These are phyloP conservation scores for Periophthalmus magnuspinnatus DNA, from an alignment of 2,797 vertebrate species.

Conservation along the genomic window DNA sequence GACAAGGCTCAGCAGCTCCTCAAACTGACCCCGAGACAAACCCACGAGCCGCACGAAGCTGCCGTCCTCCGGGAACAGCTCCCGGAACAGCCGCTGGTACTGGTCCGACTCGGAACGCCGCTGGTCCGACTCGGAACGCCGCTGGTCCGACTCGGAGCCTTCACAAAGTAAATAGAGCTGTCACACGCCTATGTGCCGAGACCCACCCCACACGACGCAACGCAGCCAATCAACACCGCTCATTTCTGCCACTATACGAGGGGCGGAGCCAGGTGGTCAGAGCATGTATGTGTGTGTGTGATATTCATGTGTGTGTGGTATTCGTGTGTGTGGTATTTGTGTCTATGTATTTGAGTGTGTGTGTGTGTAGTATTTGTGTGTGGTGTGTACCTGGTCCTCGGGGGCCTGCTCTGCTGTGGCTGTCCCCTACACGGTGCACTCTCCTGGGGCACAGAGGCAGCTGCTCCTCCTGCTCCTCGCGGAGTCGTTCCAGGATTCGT, in stretches of 20 bases:
- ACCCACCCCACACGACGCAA: neutral
- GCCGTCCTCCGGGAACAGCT: neutral
- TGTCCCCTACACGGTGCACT: neutral
- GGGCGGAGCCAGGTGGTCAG: no score
- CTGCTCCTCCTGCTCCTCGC: neutral
- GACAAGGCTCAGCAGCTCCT: neutral
- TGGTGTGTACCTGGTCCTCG: neutral
- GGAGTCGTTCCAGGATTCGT: neutral
- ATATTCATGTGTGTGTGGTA: no score
- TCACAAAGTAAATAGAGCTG: neutral
- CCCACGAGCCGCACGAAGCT: neutral
- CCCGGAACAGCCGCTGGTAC: neutral
- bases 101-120: neutral
- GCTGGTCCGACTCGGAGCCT: neutral
- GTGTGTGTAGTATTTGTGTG: neutral
- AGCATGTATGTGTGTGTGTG: no score
- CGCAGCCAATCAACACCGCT: neutral
- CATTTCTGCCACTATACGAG: neutral
- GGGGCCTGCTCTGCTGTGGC: neutral
- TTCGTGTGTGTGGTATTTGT: no score
- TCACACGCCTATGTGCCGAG: neutral
- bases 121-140: neutral
- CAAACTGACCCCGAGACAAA: neutral
- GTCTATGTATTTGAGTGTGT: no score
- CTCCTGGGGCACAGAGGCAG: neutral